Percentiles rank a stretch among this genome's conserved stretches.
Conservation (phyloP, 1,140 invertebrate species). For the Platyura marginata region DNA sequence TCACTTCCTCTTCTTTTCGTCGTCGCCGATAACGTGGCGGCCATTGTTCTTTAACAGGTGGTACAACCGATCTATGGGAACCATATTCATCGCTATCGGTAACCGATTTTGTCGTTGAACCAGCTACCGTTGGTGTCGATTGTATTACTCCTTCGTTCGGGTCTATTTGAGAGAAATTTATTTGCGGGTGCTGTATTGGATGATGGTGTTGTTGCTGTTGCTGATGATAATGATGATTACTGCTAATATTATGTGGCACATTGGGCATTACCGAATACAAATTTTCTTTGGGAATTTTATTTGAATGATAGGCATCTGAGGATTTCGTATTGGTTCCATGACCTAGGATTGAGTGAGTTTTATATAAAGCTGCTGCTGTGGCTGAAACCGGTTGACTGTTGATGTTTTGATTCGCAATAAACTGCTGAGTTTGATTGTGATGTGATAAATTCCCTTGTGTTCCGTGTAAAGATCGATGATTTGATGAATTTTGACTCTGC, state of each 20-base stretch:
- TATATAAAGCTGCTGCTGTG: slow-evolving; percentile 11
- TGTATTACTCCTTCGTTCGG: background rate
- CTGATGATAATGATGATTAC: slow-evolving; percentile 9
- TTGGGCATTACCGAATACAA: slow-evolving; percentile 16
- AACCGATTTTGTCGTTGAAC: background rate
- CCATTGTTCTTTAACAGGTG: background rate
- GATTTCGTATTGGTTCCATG: slow-evolving; percentile 13
- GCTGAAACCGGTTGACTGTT: slow-evolving; percentile 7
- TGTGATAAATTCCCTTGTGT: background rate
- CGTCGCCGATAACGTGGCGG: background rate
- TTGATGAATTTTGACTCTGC: slow-evolving; percentile 7
- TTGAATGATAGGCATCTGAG: slow-evolving; percentile 9
- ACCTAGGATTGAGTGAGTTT: background rate
- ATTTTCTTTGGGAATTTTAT: slow-evolving; percentile 12
- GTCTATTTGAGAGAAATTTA: background rate
- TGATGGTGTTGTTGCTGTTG: slow-evolving; percentile 7
- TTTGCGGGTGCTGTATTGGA: background rate
- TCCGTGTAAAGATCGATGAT: background rate
- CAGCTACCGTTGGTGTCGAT: background rate
- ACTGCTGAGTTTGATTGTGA: background rate
- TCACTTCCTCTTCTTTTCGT: background rate
- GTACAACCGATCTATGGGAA: background rate
- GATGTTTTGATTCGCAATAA: background rate
- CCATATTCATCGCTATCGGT: background rate
- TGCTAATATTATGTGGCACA: slow-evolving; percentile 9